phyloP scores from a whole-genome alignment of 2,113 vertebrate genomes.

The Caracal caracal region DNA sequence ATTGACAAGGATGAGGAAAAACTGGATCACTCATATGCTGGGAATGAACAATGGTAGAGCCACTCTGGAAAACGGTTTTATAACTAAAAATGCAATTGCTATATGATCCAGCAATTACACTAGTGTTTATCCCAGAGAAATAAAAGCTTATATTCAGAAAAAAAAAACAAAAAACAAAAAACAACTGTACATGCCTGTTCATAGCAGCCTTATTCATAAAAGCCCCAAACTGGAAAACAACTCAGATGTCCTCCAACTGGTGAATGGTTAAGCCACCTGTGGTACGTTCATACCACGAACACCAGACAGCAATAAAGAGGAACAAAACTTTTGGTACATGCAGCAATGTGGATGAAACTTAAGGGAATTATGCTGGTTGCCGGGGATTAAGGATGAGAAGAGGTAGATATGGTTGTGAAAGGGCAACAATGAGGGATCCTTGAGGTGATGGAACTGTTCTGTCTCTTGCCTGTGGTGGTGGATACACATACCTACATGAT shows the following conservation, averaged over 20 bases:
- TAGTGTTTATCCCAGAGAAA: slow-evolving; percentile 19
- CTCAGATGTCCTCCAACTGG: background rate
- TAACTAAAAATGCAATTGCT: background rate
- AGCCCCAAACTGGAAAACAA: background rate
- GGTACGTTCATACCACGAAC: background rate
- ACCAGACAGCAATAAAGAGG: background rate
- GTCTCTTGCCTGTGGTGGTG: background rate
- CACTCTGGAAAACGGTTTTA: background rate
- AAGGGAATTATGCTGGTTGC: background rate
- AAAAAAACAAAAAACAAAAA: background rate
- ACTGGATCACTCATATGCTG: background rate
- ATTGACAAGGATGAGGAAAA: background rate
- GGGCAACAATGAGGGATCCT: background rate
- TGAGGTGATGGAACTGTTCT: background rate
- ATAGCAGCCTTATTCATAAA: background rate
- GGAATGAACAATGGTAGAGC: background rate
- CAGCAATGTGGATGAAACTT: background rate
- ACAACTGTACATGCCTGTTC: background rate
- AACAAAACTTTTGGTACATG: background rate
- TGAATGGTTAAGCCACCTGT: background rate
- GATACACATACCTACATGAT: background rate
- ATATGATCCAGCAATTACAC: background rate
- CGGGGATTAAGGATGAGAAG: background rate
- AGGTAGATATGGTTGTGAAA: background rate
- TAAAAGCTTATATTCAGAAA: background rate